These are phyloP conservation scores for Andrena chrysosceles DNA, from an alignment of 2,888 invertebrate genomes.

Conservation along the genomic window DNA sequence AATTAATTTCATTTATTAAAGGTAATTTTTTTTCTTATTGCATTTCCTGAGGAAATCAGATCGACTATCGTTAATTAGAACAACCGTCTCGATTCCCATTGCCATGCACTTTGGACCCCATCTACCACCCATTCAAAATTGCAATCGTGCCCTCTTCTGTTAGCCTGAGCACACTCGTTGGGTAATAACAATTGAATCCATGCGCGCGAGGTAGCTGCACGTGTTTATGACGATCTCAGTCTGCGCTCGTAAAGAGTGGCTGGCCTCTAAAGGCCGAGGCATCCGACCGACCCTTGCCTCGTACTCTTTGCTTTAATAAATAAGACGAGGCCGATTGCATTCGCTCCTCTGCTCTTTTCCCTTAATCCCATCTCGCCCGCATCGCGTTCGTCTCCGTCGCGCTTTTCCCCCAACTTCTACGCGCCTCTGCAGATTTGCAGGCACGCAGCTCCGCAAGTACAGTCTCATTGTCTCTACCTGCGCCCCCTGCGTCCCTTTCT, in stretches of 20 bases:
- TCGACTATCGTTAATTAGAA: neutral
- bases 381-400: constrained; percentile 1
- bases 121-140: neutral
- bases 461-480: neutral
- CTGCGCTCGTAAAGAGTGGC: constrained; percentile 71
- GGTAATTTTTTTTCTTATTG: no score
- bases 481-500: neutral
- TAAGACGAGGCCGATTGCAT: constrained; percentile 66
- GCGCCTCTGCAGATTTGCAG: neutral
- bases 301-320: constrained; percentile 70
- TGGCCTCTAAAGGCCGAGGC: constrained; percentile 64
- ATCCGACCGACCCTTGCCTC: constrained; percentile 57
- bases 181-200: constrained; percentile 75
- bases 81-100: neutral
- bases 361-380: constrained; percentile 48
- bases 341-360: constrained; percentile 34
- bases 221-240: constrained; percentile 76
- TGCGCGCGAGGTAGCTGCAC: constrained; percentile 68
- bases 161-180: neutral
- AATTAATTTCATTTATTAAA: no score
- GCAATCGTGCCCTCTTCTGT: neutral
- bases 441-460: neutral
- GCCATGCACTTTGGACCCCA: neutral
- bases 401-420: constrained; percentile 6
- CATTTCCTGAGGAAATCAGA: neutral